phyloP scores from a whole-genome alignment of 2,797 vertebrate genomes.

The Scyliorhinus canicula region DNA sequence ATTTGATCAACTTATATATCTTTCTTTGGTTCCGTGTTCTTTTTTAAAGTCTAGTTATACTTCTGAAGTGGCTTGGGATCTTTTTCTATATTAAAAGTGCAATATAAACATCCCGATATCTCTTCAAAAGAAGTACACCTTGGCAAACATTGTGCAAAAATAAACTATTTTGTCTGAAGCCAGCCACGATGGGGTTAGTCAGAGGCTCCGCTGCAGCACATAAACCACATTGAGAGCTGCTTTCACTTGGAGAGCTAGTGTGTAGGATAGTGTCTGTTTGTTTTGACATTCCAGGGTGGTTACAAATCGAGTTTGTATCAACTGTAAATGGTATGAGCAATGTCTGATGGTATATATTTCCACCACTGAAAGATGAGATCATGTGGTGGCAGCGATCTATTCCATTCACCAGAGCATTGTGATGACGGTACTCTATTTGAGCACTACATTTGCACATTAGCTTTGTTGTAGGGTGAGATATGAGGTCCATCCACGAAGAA shows the following conservation, averaged over 20 bases:
- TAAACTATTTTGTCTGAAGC: neutral
- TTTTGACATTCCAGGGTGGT: neutral
- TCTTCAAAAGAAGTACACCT: neutral
- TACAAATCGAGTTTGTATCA: neutral
- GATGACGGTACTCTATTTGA: neutral
- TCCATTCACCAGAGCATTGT: neutral
- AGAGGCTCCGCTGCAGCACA: neutral
- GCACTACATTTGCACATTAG: neutral
- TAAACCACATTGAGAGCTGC: neutral
- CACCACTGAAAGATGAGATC: neutral
- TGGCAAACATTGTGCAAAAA: neutral
- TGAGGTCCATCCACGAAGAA: neutral
- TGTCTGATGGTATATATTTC: neutral
- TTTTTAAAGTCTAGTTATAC: neutral
- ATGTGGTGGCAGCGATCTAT: neutral
- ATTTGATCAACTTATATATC: neutral
- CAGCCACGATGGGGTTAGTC: neutral
- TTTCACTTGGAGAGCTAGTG: neutral
- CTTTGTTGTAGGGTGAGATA: neutral
- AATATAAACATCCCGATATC: neutral
- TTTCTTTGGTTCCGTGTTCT: neutral
- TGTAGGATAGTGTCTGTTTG: neutral
- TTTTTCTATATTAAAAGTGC: no score
- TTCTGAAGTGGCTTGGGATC: no score
- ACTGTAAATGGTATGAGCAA: neutral